Percentiles rank a stretch among this genome's conserved stretches.
Evolutionary conservation across 1,140 invertebrate genomes (phyloP).

Genomic region (Brachionus rubens): DNA sequence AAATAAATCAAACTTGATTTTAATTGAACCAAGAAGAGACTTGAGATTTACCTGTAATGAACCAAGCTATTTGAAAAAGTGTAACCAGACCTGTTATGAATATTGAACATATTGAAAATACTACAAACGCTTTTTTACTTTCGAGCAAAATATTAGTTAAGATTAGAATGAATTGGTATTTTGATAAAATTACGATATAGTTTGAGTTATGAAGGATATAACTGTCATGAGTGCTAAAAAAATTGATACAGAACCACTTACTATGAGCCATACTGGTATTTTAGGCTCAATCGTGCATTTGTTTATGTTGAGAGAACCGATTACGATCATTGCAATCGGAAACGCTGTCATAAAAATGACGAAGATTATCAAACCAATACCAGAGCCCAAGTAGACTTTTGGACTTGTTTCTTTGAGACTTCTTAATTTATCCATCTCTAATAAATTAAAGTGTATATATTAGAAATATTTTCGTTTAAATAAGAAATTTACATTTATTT

Average conservation of each 20-base stretch:
- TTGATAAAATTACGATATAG: not conserved
- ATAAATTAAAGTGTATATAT: too few species aligned
- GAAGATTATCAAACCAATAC: not conserved
- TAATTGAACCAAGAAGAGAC: not conserved
- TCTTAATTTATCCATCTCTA: not conserved
- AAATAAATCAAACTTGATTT: not conserved
- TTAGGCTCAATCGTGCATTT: slow-evolving; percentile 3
- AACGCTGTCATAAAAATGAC: not conserved
- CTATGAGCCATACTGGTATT: slow-evolving; percentile 24
- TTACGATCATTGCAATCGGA: slow-evolving; percentile 12
- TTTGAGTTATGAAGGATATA: not conserved
- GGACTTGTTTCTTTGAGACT: not conserved
- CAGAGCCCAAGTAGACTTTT: not conserved
- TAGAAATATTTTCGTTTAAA: too few species aligned
- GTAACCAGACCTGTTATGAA: not conserved
- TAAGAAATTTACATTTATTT: too few species aligned
- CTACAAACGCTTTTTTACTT: not conserved
- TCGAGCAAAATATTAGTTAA: not conserved
- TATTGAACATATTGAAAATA: too few species aligned
- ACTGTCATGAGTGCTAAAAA: not conserved
- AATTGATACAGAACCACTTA: slow-evolving; percentile 17
- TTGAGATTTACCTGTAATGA: slow-evolving; percentile 26
- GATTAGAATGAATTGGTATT: not conserved
- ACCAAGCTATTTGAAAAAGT: slow-evolving; percentile 31
- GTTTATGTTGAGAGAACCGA: not conserved